These are phyloP conservation scores for Telmatochromis bifrenatus DNA, from an alignment of 2,113 vertebrate species.

Conservation along the genomic window DNA sequence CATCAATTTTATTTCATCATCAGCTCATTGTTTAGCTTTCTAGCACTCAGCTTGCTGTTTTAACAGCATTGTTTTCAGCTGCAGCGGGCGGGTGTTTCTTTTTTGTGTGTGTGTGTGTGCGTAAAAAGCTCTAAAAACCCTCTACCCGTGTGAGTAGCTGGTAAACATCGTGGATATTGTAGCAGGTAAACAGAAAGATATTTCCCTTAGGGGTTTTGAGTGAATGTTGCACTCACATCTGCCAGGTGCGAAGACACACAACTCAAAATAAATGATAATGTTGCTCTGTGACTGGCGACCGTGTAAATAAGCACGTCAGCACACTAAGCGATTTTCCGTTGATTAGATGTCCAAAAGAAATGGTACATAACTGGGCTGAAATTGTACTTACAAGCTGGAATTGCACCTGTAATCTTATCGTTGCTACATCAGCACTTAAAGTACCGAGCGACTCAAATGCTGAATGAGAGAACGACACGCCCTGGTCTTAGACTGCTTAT, in stretches of 20 bases:
- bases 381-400: not conserved
- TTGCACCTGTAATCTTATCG: not conserved
- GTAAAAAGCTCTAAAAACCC: not conserved
- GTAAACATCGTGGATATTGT: not conserved
- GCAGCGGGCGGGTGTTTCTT: not conserved
- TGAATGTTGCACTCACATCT: not conserved
- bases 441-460: not conserved
- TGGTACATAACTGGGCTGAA: not conserved
- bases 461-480: not conserved
- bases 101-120: not conserved
- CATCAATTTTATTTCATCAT: not conserved
- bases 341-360: not conserved
- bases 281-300: not conserved
- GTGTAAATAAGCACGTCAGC: not conserved
- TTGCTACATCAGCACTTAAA: not conserved
- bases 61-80: not conserved
- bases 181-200: not conserved
- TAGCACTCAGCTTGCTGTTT: not conserved
- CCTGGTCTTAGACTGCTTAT: not conserved
- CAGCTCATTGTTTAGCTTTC: not conserved
- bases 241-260: not conserved
- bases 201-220: not conserved
- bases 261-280: not conserved
- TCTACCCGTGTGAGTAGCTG: not conserved
- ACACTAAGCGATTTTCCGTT: not conserved